phyloP scores from a whole-genome alignment of 2,113 vertebrate species.

The Arothron firmamentum region DNA sequence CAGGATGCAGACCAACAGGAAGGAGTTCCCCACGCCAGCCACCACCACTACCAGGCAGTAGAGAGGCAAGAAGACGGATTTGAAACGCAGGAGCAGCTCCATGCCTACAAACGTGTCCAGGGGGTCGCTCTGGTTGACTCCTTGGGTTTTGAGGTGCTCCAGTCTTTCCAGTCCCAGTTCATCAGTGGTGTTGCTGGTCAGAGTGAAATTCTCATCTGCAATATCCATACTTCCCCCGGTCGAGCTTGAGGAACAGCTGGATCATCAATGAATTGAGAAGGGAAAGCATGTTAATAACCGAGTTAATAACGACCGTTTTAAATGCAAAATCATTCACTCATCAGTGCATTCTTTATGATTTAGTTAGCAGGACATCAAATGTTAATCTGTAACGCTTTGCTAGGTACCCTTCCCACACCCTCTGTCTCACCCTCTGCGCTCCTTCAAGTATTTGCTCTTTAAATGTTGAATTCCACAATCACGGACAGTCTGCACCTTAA shows the following conservation, averaged over 20 bases:
- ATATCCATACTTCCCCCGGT: conserved; percentile 62
- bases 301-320: not conserved
- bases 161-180: conserved; percentile 4
- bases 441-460: too few relatives aligned
- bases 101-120: conserved; percentile 72
- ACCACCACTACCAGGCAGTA: conserved; percentile 74
- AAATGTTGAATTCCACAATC: too few relatives aligned
- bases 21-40: conserved; percentile 73
- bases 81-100: conserved; percentile 74
- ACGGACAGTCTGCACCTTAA: too few relatives aligned
- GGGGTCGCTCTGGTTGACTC: conserved; percentile 64
- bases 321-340: not conserved
- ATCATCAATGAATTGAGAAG: conserved; percentile 4
- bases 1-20: conserved; percentile 74
- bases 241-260: conserved; percentile 5
- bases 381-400: too few relatives aligned
- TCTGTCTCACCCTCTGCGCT: too few relatives aligned
- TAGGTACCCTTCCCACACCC: too few relatives aligned
- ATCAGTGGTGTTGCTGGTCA: conserved; percentile 46
- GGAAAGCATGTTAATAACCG: not conserved
- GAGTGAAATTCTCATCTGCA: conserved; percentile 41
- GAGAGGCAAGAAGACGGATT: conserved; percentile 74
- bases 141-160: conserved; percentile 23
- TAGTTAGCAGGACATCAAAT: too few relatives aligned
- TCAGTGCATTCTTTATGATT: too few relatives aligned